phyloP scores from a whole-genome alignment of 2,888 invertebrate species.

The Phyto melanocephala region DNA sequence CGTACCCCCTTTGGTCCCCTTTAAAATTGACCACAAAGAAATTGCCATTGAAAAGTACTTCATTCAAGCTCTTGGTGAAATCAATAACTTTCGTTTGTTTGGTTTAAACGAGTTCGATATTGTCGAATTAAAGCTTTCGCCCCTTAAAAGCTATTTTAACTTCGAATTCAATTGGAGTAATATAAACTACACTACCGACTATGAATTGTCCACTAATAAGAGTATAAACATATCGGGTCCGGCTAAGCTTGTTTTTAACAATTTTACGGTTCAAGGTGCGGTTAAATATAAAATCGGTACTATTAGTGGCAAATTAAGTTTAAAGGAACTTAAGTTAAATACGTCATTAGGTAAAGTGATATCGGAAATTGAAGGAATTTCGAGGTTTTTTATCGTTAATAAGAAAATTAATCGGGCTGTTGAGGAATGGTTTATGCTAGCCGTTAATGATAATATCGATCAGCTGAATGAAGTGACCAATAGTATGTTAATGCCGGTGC shows the following conservation, averaged over 20 bases:
- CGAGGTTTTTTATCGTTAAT: constrained; percentile 70
- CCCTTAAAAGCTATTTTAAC: constrained; percentile 66
- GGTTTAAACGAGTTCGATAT: constrained; percentile 73
- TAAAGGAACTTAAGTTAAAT: constrained; percentile 69
- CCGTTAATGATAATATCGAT: constrained; percentile 74
- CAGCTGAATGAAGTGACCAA: constrained; percentile 68
- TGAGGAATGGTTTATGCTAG: constrained; percentile 72
- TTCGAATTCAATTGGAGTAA: constrained; percentile 69
- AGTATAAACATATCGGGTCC: constrained; percentile 68
- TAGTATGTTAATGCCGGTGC: constrained; percentile 65
- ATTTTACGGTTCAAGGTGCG: constrained; percentile 68
- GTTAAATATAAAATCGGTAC: constrained; percentile 70
- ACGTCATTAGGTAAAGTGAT: constrained; percentile 69
- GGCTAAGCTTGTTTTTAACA: constrained; percentile 70
- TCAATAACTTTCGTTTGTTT: constrained; percentile 67
- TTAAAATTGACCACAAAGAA: constrained; percentile 65
- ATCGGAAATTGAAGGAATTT: constrained; percentile 72
- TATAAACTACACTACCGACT: constrained; percentile 68
- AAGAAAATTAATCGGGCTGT: constrained; percentile 72
- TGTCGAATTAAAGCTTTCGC: constrained; percentile 62
- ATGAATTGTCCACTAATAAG: constrained; percentile 66
- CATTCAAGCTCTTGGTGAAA: constrained; percentile 65
- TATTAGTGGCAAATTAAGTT: constrained; percentile 59
- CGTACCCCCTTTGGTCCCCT: constrained; percentile 73
- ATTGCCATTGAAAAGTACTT: constrained; percentile 60